Evolutionary conservation across 2,113 vertebrate species (phyloP).

Genomic region (Pelodiscus sinensis): DNA sequence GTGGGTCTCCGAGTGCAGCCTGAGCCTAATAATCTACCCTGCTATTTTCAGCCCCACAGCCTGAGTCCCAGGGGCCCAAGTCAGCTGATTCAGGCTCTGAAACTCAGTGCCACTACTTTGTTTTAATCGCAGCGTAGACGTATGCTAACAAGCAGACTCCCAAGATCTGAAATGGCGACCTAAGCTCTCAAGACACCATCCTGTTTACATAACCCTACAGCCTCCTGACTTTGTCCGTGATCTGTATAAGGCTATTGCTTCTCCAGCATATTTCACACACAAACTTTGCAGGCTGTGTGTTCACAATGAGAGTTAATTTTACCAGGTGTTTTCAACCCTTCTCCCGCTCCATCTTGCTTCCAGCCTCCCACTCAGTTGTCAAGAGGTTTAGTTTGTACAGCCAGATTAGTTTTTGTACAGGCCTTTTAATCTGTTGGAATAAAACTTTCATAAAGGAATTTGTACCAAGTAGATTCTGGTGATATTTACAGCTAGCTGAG

Average conservation of each 20-base stretch:
- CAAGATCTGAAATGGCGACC: neutral
- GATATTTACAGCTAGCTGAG: neutral
- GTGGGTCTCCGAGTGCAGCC: too few relatives aligned
- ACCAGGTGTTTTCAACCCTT: neutral
- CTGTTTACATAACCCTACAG: neutral
- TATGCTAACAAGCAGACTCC: neutral
- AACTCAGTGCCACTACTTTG: too few relatives aligned
- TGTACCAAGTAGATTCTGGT: neutral
- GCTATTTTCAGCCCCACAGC: too few relatives aligned
- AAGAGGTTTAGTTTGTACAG: neutral
- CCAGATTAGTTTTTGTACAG: neutral
- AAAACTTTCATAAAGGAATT: neutral
- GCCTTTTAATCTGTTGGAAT: neutral
- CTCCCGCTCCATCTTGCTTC: neutral
- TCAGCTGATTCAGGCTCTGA: too few relatives aligned
- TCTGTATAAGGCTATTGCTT: neutral
- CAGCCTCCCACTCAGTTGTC: slow-evolving; percentile 26
- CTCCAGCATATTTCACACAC: neutral
- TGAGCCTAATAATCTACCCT: too few relatives aligned
- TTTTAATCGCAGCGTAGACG: neutral
- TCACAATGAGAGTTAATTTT: neutral
- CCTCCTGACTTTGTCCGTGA: neutral
- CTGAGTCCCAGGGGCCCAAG: too few relatives aligned
- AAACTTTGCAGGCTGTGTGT: neutral
- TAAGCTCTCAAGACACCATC: neutral